Conservation (phyloP, 2,797 vertebrate species). For the Aulostomus chinensis region DNA sequence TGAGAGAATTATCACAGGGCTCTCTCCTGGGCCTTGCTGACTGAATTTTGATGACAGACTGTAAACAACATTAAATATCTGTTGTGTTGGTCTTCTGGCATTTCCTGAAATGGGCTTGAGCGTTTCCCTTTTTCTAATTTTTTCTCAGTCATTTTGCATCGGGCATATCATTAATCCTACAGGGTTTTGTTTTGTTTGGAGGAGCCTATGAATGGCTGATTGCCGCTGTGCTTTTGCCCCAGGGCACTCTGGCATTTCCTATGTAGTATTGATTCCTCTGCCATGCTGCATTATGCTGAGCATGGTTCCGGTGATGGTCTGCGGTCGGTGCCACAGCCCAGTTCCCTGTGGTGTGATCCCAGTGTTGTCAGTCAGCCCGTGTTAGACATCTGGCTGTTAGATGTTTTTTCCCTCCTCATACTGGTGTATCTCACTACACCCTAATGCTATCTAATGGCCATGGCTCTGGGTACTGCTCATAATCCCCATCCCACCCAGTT, state of each 20-base stretch:
- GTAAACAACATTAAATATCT: slow-evolving; percentile 58
- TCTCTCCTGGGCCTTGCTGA: slow-evolving; percentile 61
- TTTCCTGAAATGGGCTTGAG: slow-evolving; percentile 2
- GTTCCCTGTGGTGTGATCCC: slow-evolving; percentile 69
- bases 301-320: slow-evolving; percentile 74
- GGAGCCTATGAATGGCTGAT: neutral
- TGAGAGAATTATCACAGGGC: slow-evolving; percentile 77
- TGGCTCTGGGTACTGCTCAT: slow-evolving; percentile 48
- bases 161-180: neutral
- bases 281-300: slow-evolving; percentile 74
- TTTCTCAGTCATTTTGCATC: neutral
- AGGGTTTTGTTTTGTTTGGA: slow-evolving; percentile 16
- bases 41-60: slow-evolving; percentile 72
- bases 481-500: slow-evolving; percentile 65
- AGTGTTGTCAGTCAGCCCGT: slow-evolving; percentile 46
- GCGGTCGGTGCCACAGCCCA: slow-evolving; percentile 71
- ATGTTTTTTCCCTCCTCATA: slow-evolving; percentile 11
- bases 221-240: slow-evolving; percentile 4
- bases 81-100: slow-evolving; percentile 8
- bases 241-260: slow-evolving; percentile 17
- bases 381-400: slow-evolving; percentile 46
- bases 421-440: slow-evolving; percentile 44
- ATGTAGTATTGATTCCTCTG: slow-evolving; percentile 76
- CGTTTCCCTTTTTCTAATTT: neutral
- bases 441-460: slow-evolving; percentile 64